phyloP scores from a whole-genome alignment of 2,888 invertebrate species.

The Epistrophe eligans region DNA sequence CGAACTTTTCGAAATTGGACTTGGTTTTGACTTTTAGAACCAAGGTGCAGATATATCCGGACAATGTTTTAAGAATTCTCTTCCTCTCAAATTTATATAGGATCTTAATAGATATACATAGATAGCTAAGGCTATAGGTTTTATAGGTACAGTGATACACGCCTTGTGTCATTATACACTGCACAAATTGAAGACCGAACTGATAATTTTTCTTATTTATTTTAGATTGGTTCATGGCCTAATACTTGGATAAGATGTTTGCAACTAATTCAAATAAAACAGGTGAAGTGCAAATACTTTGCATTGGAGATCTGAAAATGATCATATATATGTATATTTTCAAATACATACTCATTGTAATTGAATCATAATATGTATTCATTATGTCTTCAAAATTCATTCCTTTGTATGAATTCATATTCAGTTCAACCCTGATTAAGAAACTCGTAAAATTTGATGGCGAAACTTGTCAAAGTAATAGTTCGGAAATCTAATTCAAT shows the following conservation, averaged over 20 bases:
- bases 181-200: not conserved
- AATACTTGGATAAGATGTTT: conserved; percentile 62
- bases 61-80: too few species aligned
- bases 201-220: conserved; percentile 12
- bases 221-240: conserved; percentile 69
- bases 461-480: too few species aligned
- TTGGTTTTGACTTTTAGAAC: too few species aligned
- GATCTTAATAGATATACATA: too few species aligned
- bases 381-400: not conserved
- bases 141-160: too few species aligned
- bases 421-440: not conserved
- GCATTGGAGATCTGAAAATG: not conserved
- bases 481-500: too few species aligned
- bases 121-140: too few species aligned
- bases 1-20: too few species aligned
- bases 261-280: conserved; percentile 49
- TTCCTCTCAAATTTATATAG: too few species aligned
- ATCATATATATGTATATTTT: not conserved
- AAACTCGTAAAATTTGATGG: too few species aligned
- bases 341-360: not conserved
- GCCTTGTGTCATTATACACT: not conserved
- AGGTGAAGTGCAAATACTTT: conserved; percentile 59
- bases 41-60: too few species aligned
- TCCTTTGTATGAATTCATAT: conserved; percentile 1
- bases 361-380: not conserved